Base-by-base conservation (phyloP, 2,113 vertebrate genomes). In the Erythrolamprus reginae region DNA sequence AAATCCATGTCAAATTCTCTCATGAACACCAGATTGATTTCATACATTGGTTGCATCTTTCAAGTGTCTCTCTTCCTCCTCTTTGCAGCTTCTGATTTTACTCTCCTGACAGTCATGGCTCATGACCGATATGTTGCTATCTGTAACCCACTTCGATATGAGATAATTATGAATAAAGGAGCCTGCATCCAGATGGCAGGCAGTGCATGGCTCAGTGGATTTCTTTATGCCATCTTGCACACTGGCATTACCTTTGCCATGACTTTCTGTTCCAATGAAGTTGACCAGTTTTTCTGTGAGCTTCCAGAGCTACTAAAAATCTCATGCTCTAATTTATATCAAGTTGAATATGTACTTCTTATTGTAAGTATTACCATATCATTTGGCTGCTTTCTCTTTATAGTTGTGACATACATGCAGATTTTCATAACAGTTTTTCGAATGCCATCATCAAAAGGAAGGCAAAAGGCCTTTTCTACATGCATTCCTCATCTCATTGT, bases 241-340 rank as follows among this genome's bases (percentile, higher is more conserved):
- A 77, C 84, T 21, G 17, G 84, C 4, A 19, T 48, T 5, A 90
- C 58, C 0, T 90, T 90, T 86, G 33, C 58, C 5, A 77, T 53
- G 8, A 53, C 45, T 5, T 90, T 90, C 89, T 90, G 89, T 42
- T 90, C 89, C 42, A 86, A 77, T 53, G 51, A 13, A 28, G 38
- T 90, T 15, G 24, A 86, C 19, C 89, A 90, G 17, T 90, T 86
- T 50, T 90, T 90, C 50, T 86, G 84, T 86, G 89, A 90, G 86
- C 26, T 90, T 17, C 89, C 89, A 21, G 0, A 65, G 24, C 8
- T 86, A 23, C 12, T 90, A 52, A 90, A 47, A 21, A 38, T 90
- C 9, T 86, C 84, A 10, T 90, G 89, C 10, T 77, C 84, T 45
- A 38, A 77, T 4, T n/a, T 86, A 2, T 82, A 86, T 5, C 33